phyloP scores from a whole-genome alignment of 1,140 invertebrate species.

The Drosophila trapezifrons region DNA sequence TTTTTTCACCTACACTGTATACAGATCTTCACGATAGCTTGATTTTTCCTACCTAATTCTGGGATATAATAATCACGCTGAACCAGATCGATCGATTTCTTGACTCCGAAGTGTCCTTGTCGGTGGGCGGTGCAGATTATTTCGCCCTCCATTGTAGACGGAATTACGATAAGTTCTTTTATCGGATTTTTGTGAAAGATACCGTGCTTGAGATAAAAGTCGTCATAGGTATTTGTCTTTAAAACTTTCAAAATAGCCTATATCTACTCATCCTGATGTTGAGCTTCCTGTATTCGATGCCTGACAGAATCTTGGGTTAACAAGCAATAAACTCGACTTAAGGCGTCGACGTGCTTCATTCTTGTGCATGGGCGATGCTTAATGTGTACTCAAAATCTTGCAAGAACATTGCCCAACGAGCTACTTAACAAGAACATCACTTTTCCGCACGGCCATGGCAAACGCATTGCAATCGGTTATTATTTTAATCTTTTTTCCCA shows the following conservation, averaged over 20 bases:
- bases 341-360: constrained; percentile 18
- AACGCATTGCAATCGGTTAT: constrained; percentile 1
- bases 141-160: constrained; percentile 16
- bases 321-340: constrained; percentile 26
- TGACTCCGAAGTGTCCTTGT: constrained; percentile 20
- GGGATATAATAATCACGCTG: constrained; percentile 12
- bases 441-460: neutral
- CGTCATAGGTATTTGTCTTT: constrained; percentile 27
- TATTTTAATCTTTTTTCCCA: constrained; percentile 1
- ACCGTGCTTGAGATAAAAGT: constrained; percentile 69
- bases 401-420: neutral
- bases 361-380: constrained; percentile 16
- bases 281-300: constrained; percentile 10
- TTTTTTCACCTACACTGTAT: neutral
- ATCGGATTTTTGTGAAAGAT: constrained; percentile 62
- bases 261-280: constrained; percentile 13
- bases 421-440: neutral
- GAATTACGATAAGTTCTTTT: constrained; percentile 48
- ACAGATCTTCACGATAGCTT: neutral
- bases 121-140: constrained; percentile 12
- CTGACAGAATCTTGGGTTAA: constrained; percentile 10
- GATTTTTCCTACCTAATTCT: neutral
- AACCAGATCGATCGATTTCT: constrained; percentile 3
- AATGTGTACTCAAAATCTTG: constrained; percentile 18
- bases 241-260: neutral